Evolutionary conservation across 2,113 vertebrate species (phyloP).

Genomic region (Oreochromis aureus): DNA sequence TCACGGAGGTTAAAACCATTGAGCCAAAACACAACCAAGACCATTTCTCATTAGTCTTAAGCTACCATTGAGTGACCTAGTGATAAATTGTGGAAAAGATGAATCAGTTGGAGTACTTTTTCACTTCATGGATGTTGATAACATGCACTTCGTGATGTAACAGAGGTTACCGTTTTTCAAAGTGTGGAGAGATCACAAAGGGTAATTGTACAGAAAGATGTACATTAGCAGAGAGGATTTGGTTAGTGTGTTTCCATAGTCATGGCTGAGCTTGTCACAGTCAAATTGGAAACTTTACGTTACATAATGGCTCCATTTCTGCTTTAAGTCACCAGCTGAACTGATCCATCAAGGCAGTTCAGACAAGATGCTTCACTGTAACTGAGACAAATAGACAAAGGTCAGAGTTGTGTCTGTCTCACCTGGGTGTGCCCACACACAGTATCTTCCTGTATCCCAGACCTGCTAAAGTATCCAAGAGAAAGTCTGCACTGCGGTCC

Average conservation of each 20-base stretch:
- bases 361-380: not conserved
- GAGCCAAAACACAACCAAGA: no score
- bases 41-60: no score
- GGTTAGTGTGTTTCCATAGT: not conserved
- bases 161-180: not conserved
- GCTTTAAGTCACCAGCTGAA: not conserved
- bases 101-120: no score
- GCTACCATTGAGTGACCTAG: no score
- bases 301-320: not conserved
- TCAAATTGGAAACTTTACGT: not conserved
- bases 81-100: no score
- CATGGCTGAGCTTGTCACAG: not conserved
- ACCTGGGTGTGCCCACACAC: conserved; percentile 92
- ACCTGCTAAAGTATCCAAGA: conserved; percentile 74
- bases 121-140: no score
- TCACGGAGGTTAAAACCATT: no score
- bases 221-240: not conserved
- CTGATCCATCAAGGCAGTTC: not conserved
- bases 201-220: not conserved
- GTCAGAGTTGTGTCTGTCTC: not conserved
- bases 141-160: not conserved
- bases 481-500: conserved; percentile 83
- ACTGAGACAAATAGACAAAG: not conserved
- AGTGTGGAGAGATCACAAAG: not conserved
- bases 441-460: conserved; percentile 84